phyloP scores from a whole-genome alignment of 92 coral and sea anemone genomes.

The Bergia puertoricense region DNA sequence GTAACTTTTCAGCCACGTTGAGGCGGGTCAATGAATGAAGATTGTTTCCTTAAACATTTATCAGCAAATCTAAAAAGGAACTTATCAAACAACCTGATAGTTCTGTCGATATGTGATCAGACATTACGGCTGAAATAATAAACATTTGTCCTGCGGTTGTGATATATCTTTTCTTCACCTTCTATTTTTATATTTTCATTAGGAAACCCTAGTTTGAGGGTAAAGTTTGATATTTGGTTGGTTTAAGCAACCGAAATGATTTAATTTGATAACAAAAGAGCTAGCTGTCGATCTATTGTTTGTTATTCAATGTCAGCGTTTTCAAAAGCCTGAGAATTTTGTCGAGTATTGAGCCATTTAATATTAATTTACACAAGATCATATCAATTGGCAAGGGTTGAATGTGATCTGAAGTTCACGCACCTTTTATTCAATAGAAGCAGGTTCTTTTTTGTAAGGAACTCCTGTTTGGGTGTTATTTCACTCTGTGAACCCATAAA shows the following conservation, averaged over 20 bases:
- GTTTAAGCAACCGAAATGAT: constrained; percentile 16
- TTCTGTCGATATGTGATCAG: constrained; percentile 56
- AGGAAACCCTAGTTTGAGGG: background rate
- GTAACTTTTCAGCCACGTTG: constrained; percentile 27
- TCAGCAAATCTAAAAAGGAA: constrained; percentile 27
- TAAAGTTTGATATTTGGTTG: constrained; percentile 11
- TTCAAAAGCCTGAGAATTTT: constrained; percentile 33
- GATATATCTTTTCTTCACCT: constrained; percentile 1
- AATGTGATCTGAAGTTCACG: constrained; percentile 13
- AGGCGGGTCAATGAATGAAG: constrained; percentile 22
- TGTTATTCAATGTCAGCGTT: constrained; percentile 37
- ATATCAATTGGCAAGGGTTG: constrained; percentile 15
- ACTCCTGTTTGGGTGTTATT: background rate
- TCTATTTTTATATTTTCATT: constrained; percentile 14
- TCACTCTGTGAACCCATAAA: background rate
- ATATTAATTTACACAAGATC: constrained; percentile 45
- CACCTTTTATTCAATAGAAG: constrained; percentile 20
- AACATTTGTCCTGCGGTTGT: constrained; percentile 28
- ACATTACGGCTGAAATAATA: constrained; percentile 57
- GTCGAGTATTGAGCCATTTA: constrained; percentile 42
- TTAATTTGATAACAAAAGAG: constrained; percentile 27
- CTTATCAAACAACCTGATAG: constrained; percentile 45
- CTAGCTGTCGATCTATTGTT: constrained; percentile 21
- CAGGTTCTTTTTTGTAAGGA: background rate
- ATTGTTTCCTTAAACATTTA: constrained; percentile 30